These are phyloP conservation scores for Chrysomallon squamiferum DNA, from an alignment of 1,140 invertebrate genomes.

Conservation along the genomic window DNA sequence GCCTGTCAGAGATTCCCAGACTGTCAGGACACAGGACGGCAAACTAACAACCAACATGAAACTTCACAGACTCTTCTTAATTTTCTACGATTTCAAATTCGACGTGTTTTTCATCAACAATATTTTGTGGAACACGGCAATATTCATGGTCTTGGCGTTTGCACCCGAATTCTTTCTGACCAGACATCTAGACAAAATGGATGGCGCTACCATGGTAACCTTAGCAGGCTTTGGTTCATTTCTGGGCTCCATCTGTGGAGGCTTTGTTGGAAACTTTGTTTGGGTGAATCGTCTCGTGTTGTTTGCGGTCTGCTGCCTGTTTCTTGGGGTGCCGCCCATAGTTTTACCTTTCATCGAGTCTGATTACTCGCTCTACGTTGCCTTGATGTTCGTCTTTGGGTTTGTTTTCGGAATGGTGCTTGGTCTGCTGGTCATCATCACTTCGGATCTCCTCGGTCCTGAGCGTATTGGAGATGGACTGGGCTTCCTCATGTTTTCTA, in stretches of 20 bases:
- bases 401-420: constrained; percentile 47
- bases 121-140: constrained; percentile 51
- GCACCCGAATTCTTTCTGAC: constrained; percentile 39
- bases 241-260: constrained; percentile 43
- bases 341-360: constrained; percentile 20
- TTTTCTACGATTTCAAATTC: constrained; percentile 44
- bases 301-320: constrained; percentile 38
- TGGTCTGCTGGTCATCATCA: constrained; percentile 46
- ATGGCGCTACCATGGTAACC: constrained; percentile 32
- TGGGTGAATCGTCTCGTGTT: constrained; percentile 30
- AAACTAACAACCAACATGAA: too few species aligned
- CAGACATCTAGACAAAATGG: constrained; percentile 26
- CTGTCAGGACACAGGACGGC: too few species aligned
- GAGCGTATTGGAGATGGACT: constrained; percentile 41
- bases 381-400: constrained; percentile 29
- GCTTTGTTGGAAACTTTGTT: constrained; percentile 39
- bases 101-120: constrained; percentile 50
- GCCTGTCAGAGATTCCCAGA: too few species aligned
- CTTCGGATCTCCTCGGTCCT: constrained; percentile 45
- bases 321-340: constrained; percentile 27
- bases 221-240: constrained; percentile 38
- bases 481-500: constrained; percentile 53
- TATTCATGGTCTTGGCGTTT: constrained; percentile 34
- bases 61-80: constrained; percentile 24
- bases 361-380: constrained; percentile 15